These are phyloP conservation scores for Parnassius glacialis DNA, from an alignment of 2,888 invertebrate genomes.

Conservation along the genomic window DNA sequence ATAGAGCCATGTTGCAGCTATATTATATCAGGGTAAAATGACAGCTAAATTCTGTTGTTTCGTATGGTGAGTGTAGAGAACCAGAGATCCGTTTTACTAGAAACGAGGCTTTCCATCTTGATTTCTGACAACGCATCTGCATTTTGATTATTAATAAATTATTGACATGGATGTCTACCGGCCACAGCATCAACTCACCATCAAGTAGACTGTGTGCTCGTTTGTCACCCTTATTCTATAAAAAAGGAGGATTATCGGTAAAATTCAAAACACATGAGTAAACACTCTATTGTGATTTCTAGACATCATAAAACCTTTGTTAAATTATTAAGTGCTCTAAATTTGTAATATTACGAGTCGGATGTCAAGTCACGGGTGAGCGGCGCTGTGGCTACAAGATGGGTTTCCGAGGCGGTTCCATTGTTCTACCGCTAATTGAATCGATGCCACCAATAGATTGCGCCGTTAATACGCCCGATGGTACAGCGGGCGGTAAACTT, in stretches of 20 bases:
- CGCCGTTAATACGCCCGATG: constrained; percentile 31
- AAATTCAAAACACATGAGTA: background rate
- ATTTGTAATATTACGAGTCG: constrained; percentile 5
- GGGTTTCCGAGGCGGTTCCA: constrained; percentile 45
- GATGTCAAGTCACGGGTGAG: constrained; percentile 32
- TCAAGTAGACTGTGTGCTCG: too few species aligned
- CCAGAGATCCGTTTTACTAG: too few species aligned
- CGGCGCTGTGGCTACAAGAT: constrained; percentile 31
- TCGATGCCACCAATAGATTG: constrained; percentile 76
- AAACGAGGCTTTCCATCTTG: too few species aligned
- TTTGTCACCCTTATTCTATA: too few species aligned
- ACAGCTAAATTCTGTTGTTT: too few species aligned
- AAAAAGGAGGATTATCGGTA: background rate
- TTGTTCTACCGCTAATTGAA: constrained; percentile 75
- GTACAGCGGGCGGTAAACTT: constrained; percentile 12
- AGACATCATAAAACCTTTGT: constrained; percentile 17
- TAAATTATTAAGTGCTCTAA: background rate
- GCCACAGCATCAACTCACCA: too few species aligned
- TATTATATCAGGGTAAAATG: too few species aligned
- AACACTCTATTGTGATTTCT: constrained; percentile 8
- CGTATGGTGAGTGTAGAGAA: too few species aligned
- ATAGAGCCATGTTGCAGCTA: too few species aligned
- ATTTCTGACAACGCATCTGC: too few species aligned
- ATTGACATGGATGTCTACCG: too few species aligned
- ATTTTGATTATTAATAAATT: too few species aligned